Evolutionary conservation across 92 coral and sea anemone genomes (phyloP).

Genomic region (Metridium senile): DNA sequence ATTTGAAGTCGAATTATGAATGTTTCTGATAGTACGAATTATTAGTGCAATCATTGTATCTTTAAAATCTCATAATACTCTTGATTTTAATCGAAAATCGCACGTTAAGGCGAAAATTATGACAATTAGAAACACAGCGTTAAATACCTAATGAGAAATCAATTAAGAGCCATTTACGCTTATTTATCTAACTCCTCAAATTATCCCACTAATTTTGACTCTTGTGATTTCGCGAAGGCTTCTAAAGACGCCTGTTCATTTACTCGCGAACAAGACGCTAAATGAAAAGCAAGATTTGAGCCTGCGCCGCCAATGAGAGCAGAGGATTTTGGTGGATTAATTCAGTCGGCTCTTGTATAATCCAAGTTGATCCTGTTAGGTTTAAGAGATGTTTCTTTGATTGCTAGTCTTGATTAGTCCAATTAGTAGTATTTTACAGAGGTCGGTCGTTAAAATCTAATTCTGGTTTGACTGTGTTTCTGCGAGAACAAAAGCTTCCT

Average conservation of each 20-base stretch:
- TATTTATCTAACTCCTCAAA: conserved; percentile 24
- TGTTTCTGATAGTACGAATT: not conserved
- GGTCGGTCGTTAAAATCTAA: conserved; percentile 44
- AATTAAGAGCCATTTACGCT: conserved; percentile 14
- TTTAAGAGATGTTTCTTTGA: conserved; percentile 22
- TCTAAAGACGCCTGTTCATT: conserved; percentile 5
- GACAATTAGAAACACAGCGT: conserved; percentile 16
- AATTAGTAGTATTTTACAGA: conserved; percentile 29
- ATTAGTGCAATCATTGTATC: not conserved
- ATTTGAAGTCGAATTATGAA: not conserved
- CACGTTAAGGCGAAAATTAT: conserved; percentile 9
- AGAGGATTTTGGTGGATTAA: not conserved
- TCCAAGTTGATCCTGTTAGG: conserved; percentile 26
- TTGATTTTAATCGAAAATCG: not conserved
- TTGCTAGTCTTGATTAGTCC: conserved; percentile 42
- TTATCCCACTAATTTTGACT: conserved; percentile 15
- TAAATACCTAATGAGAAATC: conserved; percentile 31
- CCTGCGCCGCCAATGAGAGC: not conserved
- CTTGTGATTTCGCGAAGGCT: not conserved
- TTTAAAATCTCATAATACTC: not conserved
- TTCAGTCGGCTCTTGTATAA: conserved; percentile 6
- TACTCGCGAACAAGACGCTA: not conserved
- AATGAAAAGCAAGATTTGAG: conserved; percentile 5
- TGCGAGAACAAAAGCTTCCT: conserved; percentile 21
- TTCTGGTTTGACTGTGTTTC: conserved; percentile 35